These are phyloP conservation scores for Chironomus striatipennis DNA, from an alignment of 1,140 invertebrate species.

Conservation along the genomic window DNA sequence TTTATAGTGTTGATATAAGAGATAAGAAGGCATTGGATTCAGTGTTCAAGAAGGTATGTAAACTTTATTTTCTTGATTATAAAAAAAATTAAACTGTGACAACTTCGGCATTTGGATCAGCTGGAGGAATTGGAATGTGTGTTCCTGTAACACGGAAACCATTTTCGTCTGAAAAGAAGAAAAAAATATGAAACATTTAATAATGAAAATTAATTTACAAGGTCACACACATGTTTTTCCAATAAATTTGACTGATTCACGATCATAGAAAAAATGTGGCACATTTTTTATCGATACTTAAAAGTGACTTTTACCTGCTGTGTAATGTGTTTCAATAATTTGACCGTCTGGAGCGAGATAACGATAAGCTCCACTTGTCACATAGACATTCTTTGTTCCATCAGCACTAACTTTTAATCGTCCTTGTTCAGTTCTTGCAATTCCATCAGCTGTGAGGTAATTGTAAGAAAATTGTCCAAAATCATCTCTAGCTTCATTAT, in stretches of 20 bases:
- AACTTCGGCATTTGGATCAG: too few species aligned
- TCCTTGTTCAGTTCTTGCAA: slow-evolving; percentile 27
- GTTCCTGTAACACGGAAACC: background rate
- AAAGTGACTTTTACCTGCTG: background rate
- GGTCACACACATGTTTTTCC: too few species aligned
- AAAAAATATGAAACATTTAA: background rate
- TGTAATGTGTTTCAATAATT: background rate
- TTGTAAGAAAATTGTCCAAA: slow-evolving; percentile 29
- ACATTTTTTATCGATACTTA: too few species aligned
- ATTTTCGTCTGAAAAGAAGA: background rate
- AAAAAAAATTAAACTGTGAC: slow-evolving; percentile 24
- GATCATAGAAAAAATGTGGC: too few species aligned
- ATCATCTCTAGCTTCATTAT: slow-evolving; percentile 27
- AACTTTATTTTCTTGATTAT: slow-evolving; percentile 29
- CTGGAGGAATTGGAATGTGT: background rate
- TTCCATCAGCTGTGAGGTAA: slow-evolving; percentile 28
- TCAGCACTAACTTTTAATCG: slow-evolving; percentile 27
- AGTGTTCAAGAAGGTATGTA: slow-evolving; percentile 65
- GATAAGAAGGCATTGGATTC: slow-evolving; percentile 54
- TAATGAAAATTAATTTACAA: background rate
- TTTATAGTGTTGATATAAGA: slow-evolving; percentile 69
- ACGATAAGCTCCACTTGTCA: slow-evolving; percentile 26
- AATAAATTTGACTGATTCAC: too few species aligned
- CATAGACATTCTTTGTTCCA: slow-evolving; percentile 27
- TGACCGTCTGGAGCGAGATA: background rate